Conservation (phyloP, 2,888 invertebrate genomes). For the Brachyopa scutellaris region DNA sequence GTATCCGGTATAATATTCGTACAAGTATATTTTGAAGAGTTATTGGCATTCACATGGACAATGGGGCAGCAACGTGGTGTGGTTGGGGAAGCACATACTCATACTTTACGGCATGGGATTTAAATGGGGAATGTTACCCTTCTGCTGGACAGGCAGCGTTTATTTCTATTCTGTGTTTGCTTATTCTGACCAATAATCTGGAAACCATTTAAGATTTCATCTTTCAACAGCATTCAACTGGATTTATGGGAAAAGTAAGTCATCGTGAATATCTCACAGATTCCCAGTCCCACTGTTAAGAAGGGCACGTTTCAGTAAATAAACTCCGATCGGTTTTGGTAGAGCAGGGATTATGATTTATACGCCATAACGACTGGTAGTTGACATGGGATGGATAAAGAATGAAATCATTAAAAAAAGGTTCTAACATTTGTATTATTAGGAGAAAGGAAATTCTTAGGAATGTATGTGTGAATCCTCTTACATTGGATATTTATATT, state of each 20-base stretch:
- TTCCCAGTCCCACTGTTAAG: conserved; percentile 4
- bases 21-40: conserved; percentile 20
- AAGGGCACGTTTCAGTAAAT: conserved; percentile 31
- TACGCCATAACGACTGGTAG: conserved; percentile 31
- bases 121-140: conserved; percentile 12
- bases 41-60: conserved; percentile 35
- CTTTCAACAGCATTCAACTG: conserved; percentile 43
- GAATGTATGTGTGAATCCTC: background rate
- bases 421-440: conserved; percentile 2
- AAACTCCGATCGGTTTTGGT: conserved; percentile 33
- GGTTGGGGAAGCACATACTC: conserved; percentile 3
- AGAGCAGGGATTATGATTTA: conserved; percentile 47
- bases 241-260: conserved; percentile 49
- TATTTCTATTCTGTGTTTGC: conserved; percentile 48
- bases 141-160: background rate
- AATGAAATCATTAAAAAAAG: conserved; percentile 34
- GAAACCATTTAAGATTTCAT: conserved; percentile 56
- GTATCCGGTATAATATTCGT: background rate
- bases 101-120: background rate
- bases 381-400: conserved; percentile 10
- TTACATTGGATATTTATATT: background rate
- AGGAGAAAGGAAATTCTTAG: background rate
- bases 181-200: conserved; percentile 52
- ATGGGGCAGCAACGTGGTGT: background rate
- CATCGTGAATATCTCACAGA: conserved; percentile 39